These are phyloP conservation scores for Remorina albescens DNA, from an alignment of 2,797 vertebrate genomes.

Conservation along the genomic window DNA sequence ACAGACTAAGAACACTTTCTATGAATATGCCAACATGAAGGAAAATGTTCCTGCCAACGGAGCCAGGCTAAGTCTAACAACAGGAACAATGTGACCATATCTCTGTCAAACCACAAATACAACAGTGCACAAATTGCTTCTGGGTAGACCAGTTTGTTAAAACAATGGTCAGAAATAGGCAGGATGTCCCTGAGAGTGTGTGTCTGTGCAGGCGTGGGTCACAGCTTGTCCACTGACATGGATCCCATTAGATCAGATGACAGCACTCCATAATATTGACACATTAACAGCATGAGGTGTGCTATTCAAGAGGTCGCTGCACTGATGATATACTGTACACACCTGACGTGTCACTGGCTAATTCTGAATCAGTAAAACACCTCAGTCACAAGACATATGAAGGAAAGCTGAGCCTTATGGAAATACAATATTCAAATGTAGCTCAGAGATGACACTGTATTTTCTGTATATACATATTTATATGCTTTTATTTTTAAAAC, in stretches of 20 bases:
- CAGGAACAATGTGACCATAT: conserved; percentile 62
- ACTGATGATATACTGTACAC: conserved; percentile 72
- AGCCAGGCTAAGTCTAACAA: conserved; percentile 35
- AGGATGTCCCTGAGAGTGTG: background rate
- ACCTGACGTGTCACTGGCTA: conserved; percentile 71
- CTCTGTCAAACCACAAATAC: conserved; percentile 46
- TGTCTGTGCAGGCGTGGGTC: conserved; percentile 44
- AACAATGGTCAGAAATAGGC: conserved; percentile 68
- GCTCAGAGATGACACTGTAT: conserved; percentile 22
- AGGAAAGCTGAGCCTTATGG: conserved; percentile 49
- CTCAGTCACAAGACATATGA: conserved; percentile 48
- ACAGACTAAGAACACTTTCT: conserved; percentile 49
- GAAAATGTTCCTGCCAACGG: conserved; percentile 57
- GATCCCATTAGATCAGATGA: conserved; percentile 74
- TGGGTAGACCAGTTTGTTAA: conserved; percentile 62
- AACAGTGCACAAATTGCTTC: conserved; percentile 61
- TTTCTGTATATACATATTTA: background rate
- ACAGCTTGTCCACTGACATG: conserved; percentile 72
- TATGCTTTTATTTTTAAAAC: background rate
- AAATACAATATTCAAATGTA: conserved; percentile 50
- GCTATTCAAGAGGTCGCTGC: conserved; percentile 63
- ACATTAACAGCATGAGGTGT: conserved; percentile 75
- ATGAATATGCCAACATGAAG: conserved; percentile 44
- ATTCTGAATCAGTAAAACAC: conserved; percentile 59
- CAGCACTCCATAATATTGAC: conserved; percentile 82